Base-by-base conservation (phyloP, 2,113 vertebrate species). In the Pedetes capensis region DNA sequence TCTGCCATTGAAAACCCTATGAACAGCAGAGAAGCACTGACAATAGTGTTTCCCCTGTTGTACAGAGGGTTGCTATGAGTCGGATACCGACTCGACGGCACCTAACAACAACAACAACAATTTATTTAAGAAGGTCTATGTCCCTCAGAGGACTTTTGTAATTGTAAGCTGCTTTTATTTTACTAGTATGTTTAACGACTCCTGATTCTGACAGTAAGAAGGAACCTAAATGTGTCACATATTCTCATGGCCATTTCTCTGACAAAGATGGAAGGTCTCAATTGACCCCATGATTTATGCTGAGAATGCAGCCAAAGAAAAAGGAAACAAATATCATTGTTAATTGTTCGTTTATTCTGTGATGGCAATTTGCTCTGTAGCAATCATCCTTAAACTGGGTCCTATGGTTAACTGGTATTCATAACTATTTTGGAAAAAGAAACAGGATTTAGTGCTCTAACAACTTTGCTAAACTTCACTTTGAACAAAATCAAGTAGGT, bases 401-500 rank as follows among this genome's bases (percentile, higher is more conserved):
- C 2, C n/a, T 22, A 6, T 61, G 39, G 13, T 51, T 91, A 84
- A 76, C 2, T 86, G 32, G 32, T 76, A 25, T 69, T 75, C 75
- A 25, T 69, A 69, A 16, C 32, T 79, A 12, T 91, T 87, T 87
- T 13, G 42, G 42, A 53, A 86, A 86, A 86, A 79, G 42, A 16
- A 81, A 71, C 91, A 86, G 5, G 37, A 83, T 79, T 78, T 44
- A 64, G 23, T 88, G 39, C 6, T 87, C 27, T 89, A 59, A 79
- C 59, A 72, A 71, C 34, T 42, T 85, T 59, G 23, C 49, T 57
- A 85, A 72, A 61, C 44, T 69, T 69, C 75, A 34, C 53, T 92
- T 96, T 83, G 44, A 91, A 74, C n/a, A 86, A 94, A 96, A 83
- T 89, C 29, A 79, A 89, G 68, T 59, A 66, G 34, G 7, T 61